Percentiles rank a stretch among this genome's conserved stretches.
Conservation (phyloP, 2,888 invertebrate genomes). For the Thecocarcelia acutangulata region DNA sequence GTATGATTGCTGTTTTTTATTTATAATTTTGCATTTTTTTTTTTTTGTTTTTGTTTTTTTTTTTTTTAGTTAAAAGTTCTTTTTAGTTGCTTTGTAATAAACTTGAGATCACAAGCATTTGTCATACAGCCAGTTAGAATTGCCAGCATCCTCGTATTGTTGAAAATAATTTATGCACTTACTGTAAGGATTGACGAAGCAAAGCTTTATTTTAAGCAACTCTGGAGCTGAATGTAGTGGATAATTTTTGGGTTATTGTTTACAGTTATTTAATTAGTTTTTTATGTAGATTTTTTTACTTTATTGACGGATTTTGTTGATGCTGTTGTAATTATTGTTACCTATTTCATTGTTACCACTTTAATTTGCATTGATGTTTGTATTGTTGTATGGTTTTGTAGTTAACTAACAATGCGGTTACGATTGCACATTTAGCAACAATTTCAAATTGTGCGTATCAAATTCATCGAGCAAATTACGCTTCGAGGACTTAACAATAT, state of each 20-base stretch:
- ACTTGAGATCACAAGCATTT: slow-evolving; percentile 80
- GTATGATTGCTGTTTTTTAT: slow-evolving; percentile 64
- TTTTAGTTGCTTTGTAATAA: slow-evolving; percentile 74
- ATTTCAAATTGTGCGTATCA: slow-evolving; percentile 84
- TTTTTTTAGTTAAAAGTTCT: slow-evolving; percentile 69
- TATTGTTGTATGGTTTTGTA: slow-evolving; percentile 27
- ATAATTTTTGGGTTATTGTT: slow-evolving; percentile 53
- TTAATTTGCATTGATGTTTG: slow-evolving; percentile 65
- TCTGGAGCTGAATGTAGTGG: slow-evolving; percentile 36
- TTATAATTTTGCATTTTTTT: slow-evolving; percentile 71
- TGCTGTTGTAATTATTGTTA: slow-evolving; percentile 55
- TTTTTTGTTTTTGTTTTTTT: slow-evolving; percentile 64
- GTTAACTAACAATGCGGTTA: slow-evolving; percentile 74
- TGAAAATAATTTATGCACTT: neutral
- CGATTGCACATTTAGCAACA: slow-evolving; percentile 85
- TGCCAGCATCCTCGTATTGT: neutral
- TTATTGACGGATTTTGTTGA: slow-evolving; percentile 71
- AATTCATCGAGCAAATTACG: slow-evolving; percentile 81
- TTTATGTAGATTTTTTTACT: slow-evolving; percentile 55
- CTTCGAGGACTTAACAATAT: slow-evolving; percentile 77
- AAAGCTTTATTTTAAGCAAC: slow-evolving; percentile 9
- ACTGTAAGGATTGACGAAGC: slow-evolving; percentile 58
- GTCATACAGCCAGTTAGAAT: slow-evolving; percentile 34
- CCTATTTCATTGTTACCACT: slow-evolving; percentile 48
- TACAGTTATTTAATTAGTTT: slow-evolving; percentile 3